Evolutionary conservation across 2,888 invertebrate species (phyloP), one percentile per base, ranked within the genome.

Genomic region (Dolichomitus sp.): DNA sequence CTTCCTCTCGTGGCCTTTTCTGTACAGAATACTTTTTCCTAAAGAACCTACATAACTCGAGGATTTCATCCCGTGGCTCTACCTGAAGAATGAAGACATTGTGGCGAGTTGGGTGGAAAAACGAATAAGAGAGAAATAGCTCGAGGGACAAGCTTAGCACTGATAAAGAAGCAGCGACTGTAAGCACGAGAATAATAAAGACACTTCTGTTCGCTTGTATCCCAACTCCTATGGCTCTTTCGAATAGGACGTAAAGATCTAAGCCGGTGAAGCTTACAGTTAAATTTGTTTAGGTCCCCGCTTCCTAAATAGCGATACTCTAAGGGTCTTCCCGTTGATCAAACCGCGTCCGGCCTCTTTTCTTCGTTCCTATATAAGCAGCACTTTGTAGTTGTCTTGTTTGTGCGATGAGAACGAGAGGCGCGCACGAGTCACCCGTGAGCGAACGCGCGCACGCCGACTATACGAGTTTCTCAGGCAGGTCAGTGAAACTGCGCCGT

Each of bases 401-500:
- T 59, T 59, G 57, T 19, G 19, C 40, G 61, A 61, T 61, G 72
- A 37, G 74, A 45, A 19, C 11, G 69, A 74, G 69, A 74, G 61
- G 30, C 86, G 86, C 84, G 82, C 85, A 88, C 86, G 77, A 69
- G 87, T 85, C 87, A 86, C 86, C 86, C 84, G 88, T 87, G 89
- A 85, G 90, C 90, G 88, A 90, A 89, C 89, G 87, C 89, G 90
- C 87, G 88, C 89, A 85, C 87, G 86, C 86, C 88, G 87, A 85
- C 87, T 87, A 87, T 90, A 90, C 90, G 91, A 92, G 92, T 93
- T 93, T 93, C 93, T 93, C 93, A 93, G 93, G 93, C 93, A 93
- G 93, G 93, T 93, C 93, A 93, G 93, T 93, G 93, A 93, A 93
- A 93, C 93, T 93, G 93, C 93, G 92, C 92, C 93, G 93, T 92